Evolutionary conservation across 2,888 invertebrate species (phyloP).

Genomic region (Archips crataeganus): DNA sequence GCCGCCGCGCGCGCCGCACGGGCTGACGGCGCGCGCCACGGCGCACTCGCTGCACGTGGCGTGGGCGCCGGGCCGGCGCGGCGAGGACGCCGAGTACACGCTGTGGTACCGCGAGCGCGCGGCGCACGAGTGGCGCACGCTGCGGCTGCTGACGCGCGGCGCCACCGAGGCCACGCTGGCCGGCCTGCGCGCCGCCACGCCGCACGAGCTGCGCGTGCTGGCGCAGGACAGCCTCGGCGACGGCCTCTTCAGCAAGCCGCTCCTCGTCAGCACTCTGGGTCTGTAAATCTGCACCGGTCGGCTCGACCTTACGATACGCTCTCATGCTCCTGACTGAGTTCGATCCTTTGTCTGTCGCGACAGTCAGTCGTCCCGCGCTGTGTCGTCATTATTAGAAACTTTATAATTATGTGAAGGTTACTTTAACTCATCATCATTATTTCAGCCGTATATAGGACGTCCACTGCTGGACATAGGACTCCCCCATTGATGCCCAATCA

Average conservation of each 20-base stretch:
- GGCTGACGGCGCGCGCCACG: conserved; percentile 91
- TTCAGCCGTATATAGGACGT: too few relatives aligned
- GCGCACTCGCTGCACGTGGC: conserved; percentile 90
- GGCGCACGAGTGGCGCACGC: conserved; percentile 93
- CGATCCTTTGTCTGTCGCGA: too few relatives aligned
- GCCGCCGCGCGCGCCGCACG: conserved; percentile 96
- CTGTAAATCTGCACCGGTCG: background rate
- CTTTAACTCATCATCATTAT: too few relatives aligned
- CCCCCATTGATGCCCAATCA: too few relatives aligned
- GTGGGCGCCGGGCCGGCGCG: conserved; percentile 89
- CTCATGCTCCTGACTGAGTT: too few relatives aligned
- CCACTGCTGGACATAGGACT: too few relatives aligned
- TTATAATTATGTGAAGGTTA: too few relatives aligned
- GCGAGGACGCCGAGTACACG: conserved; percentile 84
- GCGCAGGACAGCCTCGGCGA: conserved; percentile 94
- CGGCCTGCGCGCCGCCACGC: conserved; percentile 90
- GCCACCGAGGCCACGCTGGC: conserved; percentile 92
- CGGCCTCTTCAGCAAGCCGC: conserved; percentile 95
- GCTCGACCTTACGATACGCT: too few relatives aligned
- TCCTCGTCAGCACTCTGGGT: conserved; percentile 90
- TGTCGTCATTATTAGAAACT: too few relatives aligned
- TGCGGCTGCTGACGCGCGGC: conserved; percentile 90
- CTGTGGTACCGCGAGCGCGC: conserved; percentile 94
- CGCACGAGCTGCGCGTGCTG: conserved; percentile 96
- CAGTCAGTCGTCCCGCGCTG: too few relatives aligned